These are phyloP conservation scores for Cebidichthys violaceus DNA, from an alignment of 2,113 vertebrate genomes.

Conservation along the genomic window DNA sequence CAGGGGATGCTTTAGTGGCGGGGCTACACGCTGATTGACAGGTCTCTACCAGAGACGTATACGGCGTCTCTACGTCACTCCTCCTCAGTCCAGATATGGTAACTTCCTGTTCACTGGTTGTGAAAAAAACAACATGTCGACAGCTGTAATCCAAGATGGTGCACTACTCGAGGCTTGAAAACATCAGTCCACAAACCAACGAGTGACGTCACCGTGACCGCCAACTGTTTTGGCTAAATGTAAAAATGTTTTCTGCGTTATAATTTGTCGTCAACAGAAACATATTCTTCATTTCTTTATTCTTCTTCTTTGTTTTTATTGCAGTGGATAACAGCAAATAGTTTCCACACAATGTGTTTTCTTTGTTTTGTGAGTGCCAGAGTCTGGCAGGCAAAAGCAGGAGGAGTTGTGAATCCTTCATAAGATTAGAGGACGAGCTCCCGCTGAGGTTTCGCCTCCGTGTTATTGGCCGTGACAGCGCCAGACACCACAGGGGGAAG, in stretches of 20 bases:
- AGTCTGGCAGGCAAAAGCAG: slow-evolving; percentile 31
- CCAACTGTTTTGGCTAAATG: background rate
- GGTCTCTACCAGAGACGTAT: no score
- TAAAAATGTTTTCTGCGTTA: background rate
- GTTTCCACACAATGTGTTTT: background rate
- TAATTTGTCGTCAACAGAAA: background rate
- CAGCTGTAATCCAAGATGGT: no score
- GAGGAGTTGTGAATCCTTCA: slow-evolving; percentile 49
- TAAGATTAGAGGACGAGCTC: slow-evolving; percentile 59
- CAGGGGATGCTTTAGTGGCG: no score
- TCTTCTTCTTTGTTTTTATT: background rate
- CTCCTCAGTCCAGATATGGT: no score
- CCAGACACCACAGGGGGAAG: slow-evolving; percentile 36
- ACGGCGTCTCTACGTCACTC: no score
- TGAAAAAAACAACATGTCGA: no score
- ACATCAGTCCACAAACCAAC: no score
- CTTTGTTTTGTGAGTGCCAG: background rate
- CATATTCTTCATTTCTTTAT: background rate
- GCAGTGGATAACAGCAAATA: background rate
- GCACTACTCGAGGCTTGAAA: no score
- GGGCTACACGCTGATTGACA: no score
- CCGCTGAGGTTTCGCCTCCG: slow-evolving; percentile 35
- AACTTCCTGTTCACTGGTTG: no score
- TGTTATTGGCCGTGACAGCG: slow-evolving; percentile 54
- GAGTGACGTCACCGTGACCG: no score